These are phyloP conservation scores for Thyatira batis DNA, from an alignment of 2,888 invertebrate genomes.

Conservation along the genomic window DNA sequence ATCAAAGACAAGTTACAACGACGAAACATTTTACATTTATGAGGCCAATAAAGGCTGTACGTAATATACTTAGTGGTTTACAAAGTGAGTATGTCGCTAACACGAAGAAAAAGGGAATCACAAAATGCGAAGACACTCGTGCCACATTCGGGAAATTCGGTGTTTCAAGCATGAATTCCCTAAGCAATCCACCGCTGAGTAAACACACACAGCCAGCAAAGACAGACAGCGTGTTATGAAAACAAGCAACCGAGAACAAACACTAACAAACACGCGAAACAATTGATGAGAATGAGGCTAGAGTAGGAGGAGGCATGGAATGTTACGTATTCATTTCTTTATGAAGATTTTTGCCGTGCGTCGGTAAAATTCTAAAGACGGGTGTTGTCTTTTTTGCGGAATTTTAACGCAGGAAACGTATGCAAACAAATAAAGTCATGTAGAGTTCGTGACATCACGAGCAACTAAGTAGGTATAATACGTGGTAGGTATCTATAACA, in stretches of 20 bases:
- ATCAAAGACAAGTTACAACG: neutral
- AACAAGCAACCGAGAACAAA: constrained; percentile 77
- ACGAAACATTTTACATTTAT: neutral
- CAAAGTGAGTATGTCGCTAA: constrained; percentile 17
- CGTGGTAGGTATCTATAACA: too few relatives aligned
- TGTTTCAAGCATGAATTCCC: constrained; percentile 47
- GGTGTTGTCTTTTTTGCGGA: constrained; percentile 38
- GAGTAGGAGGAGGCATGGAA: constrained; percentile 32
- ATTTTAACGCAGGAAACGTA: constrained; percentile 17
- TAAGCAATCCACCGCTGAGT: constrained; percentile 63
- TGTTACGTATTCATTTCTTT: constrained; percentile 58
- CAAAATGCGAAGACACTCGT: neutral
- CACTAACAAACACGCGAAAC: constrained; percentile 76
- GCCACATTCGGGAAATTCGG: constrained; percentile 37
- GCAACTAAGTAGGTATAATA: constrained; percentile 24
- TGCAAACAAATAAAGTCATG: constrained; percentile 32
- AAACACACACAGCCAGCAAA: constrained; percentile 73
- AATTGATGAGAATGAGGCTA: constrained; percentile 71
- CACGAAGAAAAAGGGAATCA: constrained; percentile 19
- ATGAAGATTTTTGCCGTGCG: constrained; percentile 51
- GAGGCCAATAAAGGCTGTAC: neutral
- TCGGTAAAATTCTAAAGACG: constrained; percentile 50
- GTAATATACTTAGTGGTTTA: neutral
- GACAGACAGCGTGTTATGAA: constrained; percentile 78
- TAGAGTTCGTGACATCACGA: constrained; percentile 26